Conservation (phyloP, 2,797 vertebrate species). For the Corythornis leucogaster region DNA sequence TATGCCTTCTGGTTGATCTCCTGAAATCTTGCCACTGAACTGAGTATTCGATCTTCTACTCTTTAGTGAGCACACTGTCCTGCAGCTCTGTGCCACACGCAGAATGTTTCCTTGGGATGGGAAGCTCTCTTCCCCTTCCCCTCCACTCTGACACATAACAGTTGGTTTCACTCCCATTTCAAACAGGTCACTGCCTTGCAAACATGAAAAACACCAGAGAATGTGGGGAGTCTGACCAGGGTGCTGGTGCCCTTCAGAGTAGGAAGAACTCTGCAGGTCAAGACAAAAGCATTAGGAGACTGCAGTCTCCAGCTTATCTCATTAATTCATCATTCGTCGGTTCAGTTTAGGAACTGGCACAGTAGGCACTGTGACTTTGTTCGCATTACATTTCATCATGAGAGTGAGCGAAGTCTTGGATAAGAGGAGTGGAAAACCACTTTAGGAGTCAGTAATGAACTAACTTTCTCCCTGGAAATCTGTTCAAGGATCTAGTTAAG, state of each 20-base stretch:
- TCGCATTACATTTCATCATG: background rate
- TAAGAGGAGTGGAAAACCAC: conserved; percentile 13
- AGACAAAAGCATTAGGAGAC: background rate
- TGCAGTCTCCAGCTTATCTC: background rate
- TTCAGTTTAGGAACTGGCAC: background rate
- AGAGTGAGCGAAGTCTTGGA: background rate
- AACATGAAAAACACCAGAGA: background rate
- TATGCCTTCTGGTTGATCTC: background rate
- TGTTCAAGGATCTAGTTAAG: conserved; percentile 14
- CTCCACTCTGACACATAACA: background rate
- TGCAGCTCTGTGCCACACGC: background rate
- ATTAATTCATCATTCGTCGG: background rate
- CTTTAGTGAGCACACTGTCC: background rate
- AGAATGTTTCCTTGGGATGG: background rate
- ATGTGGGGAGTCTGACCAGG: accelerated
- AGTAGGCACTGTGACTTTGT: background rate
- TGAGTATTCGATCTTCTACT: background rate
- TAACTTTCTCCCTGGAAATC: background rate
- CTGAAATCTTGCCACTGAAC: background rate
- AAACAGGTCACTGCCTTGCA: background rate
- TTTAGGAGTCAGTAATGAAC: background rate
- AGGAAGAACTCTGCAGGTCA: background rate
- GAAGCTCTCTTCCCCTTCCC: background rate
- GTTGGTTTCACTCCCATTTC: background rate
- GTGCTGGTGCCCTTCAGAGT: background rate